Conservation (phyloP, 2,888 invertebrate genomes). For the Ceraclea dissimilis region DNA sequence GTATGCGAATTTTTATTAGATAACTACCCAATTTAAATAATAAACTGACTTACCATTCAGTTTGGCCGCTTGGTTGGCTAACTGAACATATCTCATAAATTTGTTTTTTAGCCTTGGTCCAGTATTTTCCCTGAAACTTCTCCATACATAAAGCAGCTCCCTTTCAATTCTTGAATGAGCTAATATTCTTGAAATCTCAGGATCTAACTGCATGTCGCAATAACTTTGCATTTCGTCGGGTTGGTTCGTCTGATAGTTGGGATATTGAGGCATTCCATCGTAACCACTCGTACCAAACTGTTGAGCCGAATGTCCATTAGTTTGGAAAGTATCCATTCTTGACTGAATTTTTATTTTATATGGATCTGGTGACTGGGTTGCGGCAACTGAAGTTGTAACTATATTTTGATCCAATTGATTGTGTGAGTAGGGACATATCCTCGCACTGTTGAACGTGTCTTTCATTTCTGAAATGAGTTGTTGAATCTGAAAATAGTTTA, state of each 20-base stretch:
- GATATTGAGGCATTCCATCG: conserved; percentile 4
- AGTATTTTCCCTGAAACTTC: conserved; percentile 69
- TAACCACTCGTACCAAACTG: conserved; percentile 7
- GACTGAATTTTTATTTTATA: neutral
- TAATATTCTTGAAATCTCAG: conserved; percentile 58
- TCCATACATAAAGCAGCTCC: conserved; percentile 72
- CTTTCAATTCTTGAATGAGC: conserved; percentile 66
- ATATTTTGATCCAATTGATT: conserved; percentile 25
- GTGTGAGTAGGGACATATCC: conserved; percentile 61
- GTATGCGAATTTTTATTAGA: too few species aligned
- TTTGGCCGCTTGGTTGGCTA: conserved; percentile 72
- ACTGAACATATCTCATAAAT: conserved; percentile 69
- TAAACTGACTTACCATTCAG: conserved; percentile 51
- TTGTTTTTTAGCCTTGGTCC: conserved; percentile 68
- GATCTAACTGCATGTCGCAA: conserved; percentile 54
- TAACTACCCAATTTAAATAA: too few species aligned
- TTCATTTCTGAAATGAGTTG: conserved; percentile 71
- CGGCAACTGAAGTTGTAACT: neutral
- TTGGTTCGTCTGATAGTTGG: conserved; percentile 17
- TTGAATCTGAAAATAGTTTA: conserved; percentile 49
- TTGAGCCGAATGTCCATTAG: conserved; percentile 15
- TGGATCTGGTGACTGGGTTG: neutral
- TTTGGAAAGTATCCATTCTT: conserved; percentile 4
- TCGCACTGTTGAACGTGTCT: conserved; percentile 63
- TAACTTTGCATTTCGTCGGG: conserved; percentile 34